These are phyloP conservation scores for Drosophila mayaguana DNA, from an alignment of 2,888 invertebrate species.

Conservation along the genomic window DNA sequence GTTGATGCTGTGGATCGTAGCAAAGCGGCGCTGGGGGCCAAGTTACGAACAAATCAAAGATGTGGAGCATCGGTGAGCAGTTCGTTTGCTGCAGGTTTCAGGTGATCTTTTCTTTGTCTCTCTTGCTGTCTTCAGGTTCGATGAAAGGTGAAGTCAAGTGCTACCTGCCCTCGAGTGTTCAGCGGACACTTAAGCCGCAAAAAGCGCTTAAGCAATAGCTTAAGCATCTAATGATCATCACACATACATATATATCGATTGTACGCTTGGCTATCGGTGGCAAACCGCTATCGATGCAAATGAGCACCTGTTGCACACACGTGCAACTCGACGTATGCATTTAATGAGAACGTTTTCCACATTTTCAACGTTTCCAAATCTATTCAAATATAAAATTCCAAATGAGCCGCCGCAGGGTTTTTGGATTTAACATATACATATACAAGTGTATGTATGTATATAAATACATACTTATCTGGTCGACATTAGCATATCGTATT, in stretches of 20 bases:
- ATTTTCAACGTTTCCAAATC: constrained; percentile 42
- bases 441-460: constrained; percentile 2
- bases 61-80: constrained; percentile 52
- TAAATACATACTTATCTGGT: constrained; percentile 25
- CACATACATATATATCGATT: constrained; percentile 51
- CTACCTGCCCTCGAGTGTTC: constrained; percentile 53
- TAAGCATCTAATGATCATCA: constrained; percentile 40
- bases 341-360: constrained; percentile 61
- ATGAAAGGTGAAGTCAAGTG: constrained; percentile 67
- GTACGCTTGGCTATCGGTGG: constrained; percentile 38
- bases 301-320: constrained; percentile 68
- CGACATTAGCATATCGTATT: constrained; percentile 54
- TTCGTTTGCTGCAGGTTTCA: constrained; percentile 66
- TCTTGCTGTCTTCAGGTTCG: constrained; percentile 27
- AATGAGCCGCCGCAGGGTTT: constrained; percentile 57
- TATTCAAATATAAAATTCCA: constrained; percentile 41
- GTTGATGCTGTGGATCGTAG: constrained; percentile 42
- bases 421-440: neutral
- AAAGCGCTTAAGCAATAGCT: constrained; percentile 54
- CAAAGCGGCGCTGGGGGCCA: constrained; percentile 53
- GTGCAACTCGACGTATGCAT: constrained; percentile 31
- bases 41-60: constrained; percentile 42
- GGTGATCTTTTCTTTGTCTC: constrained; percentile 43
- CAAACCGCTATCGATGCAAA: constrained; percentile 52
- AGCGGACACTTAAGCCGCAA: constrained; percentile 45